These are phyloP conservation scores for Lota lota DNA, from an alignment of 2,113 vertebrate species.

Conservation along the genomic window DNA sequence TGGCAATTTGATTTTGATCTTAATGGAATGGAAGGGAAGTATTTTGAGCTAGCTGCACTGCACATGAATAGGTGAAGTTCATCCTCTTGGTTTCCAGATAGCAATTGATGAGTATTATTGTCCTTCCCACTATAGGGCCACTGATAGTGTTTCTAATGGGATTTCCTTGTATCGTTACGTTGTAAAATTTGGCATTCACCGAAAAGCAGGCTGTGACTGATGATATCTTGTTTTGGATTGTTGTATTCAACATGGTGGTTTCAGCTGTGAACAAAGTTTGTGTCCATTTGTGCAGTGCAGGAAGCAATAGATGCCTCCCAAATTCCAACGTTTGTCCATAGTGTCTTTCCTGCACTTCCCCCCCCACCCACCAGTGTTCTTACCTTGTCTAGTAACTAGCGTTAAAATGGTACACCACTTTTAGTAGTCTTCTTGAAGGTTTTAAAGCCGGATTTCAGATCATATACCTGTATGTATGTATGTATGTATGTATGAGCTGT, in stretches of 20 bases:
- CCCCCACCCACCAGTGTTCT: conserved; percentile 33
- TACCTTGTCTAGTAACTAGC: conserved; percentile 34
- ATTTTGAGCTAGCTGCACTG: conserved; percentile 69
- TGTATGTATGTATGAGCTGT: conserved; percentile 34
- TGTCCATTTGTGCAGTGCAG: conserved; percentile 62
- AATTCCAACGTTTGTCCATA: conserved; percentile 28
- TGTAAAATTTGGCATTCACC: conserved; percentile 4
- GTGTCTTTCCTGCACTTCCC: conserved; percentile 14
- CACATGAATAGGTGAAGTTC: conserved; percentile 30
- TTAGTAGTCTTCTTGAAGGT: conserved; percentile 40
- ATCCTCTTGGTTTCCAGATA: neutral
- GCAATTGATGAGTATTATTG: neutral
- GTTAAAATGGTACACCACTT: conserved; percentile 51
- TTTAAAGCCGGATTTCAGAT: conserved; percentile 78
- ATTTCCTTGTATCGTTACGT: conserved; percentile 12
- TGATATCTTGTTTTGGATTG: neutral
- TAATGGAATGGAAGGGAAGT: conserved; percentile 39
- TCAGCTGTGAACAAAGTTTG: conserved; percentile 21
- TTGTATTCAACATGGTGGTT: neutral
- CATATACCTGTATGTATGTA: conserved; percentile 77
- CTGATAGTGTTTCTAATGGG: conserved; percentile 20
- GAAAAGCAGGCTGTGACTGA: conserved; percentile 20
- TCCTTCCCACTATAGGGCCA: neutral
- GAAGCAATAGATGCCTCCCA: conserved; percentile 58
- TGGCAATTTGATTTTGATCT: conserved; percentile 9